phyloP scores from a whole-genome alignment of 2,113 vertebrate species.

The Caracal caracal region DNA sequence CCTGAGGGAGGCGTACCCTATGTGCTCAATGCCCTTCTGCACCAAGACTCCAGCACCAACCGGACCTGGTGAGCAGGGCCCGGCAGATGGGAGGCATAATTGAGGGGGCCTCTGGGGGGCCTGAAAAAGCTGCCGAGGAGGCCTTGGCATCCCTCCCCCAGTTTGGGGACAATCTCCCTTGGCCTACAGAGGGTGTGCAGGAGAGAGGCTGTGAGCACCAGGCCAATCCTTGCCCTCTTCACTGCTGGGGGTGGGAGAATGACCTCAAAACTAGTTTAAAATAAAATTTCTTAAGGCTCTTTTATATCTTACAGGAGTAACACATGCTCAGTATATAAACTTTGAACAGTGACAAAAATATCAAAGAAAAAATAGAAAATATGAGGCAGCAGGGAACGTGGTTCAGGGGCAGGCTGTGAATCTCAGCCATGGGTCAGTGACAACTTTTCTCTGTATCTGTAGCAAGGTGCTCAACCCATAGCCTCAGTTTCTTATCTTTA shows the following conservation, averaged over 20 bases:
- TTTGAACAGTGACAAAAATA: background rate
- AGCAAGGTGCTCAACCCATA: fast-evolving
- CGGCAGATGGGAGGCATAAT: fast-evolving
- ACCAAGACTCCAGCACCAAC: constrained; percentile 69
- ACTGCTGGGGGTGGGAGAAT: no score
- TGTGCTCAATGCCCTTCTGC: constrained; percentile 58
- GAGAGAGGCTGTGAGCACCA: background rate
- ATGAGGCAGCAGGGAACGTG: background rate
- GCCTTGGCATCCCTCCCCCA: no score
- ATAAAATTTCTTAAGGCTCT: background rate
- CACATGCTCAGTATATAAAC: background rate
- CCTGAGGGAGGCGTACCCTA: background rate
- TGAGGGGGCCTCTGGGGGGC: background rate
- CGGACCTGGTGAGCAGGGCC: constrained; percentile 68
- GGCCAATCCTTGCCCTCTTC: no score
- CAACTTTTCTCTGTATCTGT: background rate
- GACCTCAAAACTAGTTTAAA: background rate
- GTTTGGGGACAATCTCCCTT: background rate
- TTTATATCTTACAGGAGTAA: background rate
- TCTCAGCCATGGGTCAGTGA: fast-evolving
- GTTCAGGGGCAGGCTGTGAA: background rate
- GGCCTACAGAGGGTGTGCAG: background rate
- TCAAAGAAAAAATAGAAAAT: background rate
- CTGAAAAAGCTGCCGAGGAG: background rate
- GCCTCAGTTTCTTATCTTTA: background rate